Percentiles rank a stretch among this genome's conserved stretches.
These are phyloP conservation scores for Takifugu bimaculatus DNA, from an alignment of 2,113 vertebrate genomes.

Conservation along the genomic window DNA sequence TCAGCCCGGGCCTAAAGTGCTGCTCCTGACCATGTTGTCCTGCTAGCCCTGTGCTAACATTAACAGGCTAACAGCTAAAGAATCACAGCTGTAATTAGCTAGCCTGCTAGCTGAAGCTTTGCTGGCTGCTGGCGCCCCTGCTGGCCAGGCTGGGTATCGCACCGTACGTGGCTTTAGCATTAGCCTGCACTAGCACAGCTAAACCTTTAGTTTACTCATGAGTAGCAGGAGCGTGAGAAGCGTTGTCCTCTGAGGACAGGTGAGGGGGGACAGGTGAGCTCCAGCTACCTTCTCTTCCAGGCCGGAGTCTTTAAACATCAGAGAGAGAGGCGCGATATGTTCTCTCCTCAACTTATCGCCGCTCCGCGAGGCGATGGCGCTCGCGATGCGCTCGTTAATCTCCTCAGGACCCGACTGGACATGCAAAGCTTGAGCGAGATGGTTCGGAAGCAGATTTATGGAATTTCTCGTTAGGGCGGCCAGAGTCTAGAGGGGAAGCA, in stretches of 20 bases:
- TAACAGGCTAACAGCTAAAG: too few species aligned
- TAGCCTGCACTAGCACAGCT: too few species aligned
- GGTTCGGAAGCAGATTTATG: slow-evolving; percentile 99
- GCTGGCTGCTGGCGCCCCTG: too few species aligned
- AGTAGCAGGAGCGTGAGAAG: slow-evolving; percentile 9
- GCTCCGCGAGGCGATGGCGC: slow-evolving; percentile 99
- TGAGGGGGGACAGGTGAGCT: slow-evolving; percentile 54
- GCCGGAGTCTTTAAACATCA: slow-evolving; percentile 99
- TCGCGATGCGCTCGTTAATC: slow-evolving; percentile 99
- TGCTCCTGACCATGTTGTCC: too few species aligned
- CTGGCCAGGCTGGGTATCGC: too few species aligned
- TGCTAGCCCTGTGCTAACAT: too few species aligned
- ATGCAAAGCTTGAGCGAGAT: slow-evolving; percentile 99
- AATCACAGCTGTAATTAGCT: too few species aligned
- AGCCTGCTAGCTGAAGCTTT: too few species aligned
- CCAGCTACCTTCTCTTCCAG: slow-evolving; percentile 99
- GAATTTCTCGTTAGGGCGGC: slow-evolving; percentile 99
- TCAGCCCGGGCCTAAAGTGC: too few species aligned
- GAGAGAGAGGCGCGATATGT: slow-evolving; percentile 99
- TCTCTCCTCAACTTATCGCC: slow-evolving; percentile 99
- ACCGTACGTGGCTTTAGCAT: too few species aligned
- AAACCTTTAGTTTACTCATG: background rate
- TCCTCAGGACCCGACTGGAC: slow-evolving; percentile 98
- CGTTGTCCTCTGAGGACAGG: slow-evolving; percentile 31
- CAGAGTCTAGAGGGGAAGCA: slow-evolving; percentile 99